These are phyloP conservation scores for Garrulus glandarius DNA, from an alignment of 2,797 vertebrate genomes.

Conservation along the genomic window DNA sequence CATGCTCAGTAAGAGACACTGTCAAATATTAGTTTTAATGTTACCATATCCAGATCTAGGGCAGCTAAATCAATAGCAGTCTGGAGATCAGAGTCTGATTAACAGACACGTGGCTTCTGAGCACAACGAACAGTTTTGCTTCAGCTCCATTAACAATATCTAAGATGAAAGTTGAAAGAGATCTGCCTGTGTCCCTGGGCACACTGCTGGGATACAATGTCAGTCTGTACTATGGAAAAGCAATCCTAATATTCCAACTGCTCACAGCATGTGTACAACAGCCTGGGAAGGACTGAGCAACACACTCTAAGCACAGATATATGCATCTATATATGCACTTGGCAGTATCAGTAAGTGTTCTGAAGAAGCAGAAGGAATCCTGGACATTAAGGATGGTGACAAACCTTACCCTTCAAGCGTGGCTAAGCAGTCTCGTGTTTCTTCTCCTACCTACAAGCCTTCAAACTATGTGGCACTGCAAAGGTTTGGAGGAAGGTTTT, in stretches of 20 bases:
- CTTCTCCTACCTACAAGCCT: background rate
- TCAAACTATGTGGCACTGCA: background rate
- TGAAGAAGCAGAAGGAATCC: background rate
- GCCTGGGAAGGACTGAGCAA: background rate
- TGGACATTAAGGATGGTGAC: background rate
- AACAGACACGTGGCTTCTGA: background rate
- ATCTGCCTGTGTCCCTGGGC: background rate
- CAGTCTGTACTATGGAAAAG: rapidly evolving
- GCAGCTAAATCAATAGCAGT: background rate
- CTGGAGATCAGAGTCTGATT: background rate
- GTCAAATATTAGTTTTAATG: background rate
- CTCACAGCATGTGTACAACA: rapidly evolving
- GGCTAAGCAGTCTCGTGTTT: background rate
- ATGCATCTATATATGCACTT: rapidly evolving
- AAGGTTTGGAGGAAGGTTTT: background rate
- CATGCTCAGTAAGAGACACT: background rate
- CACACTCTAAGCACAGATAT: background rate
- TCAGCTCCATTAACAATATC: background rate
- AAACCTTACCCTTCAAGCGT: background rate
- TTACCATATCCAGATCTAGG: background rate
- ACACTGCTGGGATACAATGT: rapidly evolving
- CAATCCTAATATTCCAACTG: background rate
- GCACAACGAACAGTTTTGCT: background rate
- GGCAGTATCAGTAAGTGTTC: background rate
- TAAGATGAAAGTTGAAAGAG: background rate